Evolutionary conservation across 2,113 vertebrate species (phyloP).

Genomic region (Eublepharis macularius): DNA sequence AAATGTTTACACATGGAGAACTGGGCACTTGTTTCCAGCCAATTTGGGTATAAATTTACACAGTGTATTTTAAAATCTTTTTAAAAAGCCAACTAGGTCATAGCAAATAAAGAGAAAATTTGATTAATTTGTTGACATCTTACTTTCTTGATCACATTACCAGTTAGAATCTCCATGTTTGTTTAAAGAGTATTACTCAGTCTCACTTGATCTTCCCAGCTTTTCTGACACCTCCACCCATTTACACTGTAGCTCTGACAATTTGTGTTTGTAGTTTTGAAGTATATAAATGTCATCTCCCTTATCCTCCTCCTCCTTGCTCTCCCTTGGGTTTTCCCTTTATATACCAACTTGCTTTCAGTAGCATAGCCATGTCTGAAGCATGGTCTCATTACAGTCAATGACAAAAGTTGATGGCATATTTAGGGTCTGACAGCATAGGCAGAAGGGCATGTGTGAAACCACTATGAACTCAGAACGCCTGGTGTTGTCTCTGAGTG

Average conservation of each 20-base stretch:
- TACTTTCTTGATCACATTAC: not conserved
- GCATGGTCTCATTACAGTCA: not conserved
- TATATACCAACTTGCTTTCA: not conserved
- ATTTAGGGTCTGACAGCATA: not conserved
- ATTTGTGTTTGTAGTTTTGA: rapidly evolving
- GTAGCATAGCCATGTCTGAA: not conserved
- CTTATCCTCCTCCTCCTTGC: too few species aligned
- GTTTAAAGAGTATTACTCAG: not conserved
- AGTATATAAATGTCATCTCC: not conserved
- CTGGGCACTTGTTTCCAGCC: not conserved
- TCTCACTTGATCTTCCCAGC: too few species aligned
- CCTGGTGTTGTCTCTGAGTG: not conserved
- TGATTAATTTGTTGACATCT: not conserved
- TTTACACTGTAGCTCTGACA: not conserved
- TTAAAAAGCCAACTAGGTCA: not conserved
- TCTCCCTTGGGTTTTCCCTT: not conserved
- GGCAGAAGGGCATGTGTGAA: rapidly evolving
- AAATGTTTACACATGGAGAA: not conserved
- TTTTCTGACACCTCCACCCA: not conserved
- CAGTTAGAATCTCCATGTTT: not conserved
- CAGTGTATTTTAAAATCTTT: not conserved
- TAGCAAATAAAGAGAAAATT: not conserved
- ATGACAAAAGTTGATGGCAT: rapidly evolving
- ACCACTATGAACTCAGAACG: not conserved
- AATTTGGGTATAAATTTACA: not conserved